Evolutionary conservation across 2,113 vertebrate genomes (phyloP).

Genomic region (Gracilinanus agilis): DNA sequence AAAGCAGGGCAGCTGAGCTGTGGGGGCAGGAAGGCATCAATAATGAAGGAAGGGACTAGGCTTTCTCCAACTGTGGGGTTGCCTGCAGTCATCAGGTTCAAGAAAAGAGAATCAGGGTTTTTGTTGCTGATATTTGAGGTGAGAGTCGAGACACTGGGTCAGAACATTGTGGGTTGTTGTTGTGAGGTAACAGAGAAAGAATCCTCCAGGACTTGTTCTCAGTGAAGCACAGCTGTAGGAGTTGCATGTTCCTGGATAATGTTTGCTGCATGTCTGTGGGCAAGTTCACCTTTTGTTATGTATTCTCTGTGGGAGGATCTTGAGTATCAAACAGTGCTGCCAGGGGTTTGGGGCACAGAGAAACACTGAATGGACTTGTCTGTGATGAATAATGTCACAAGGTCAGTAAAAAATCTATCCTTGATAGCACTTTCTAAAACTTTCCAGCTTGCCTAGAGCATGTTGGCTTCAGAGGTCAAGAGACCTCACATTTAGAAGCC

Average conservation of each 20-base stretch:
- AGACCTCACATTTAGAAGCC: not conserved
- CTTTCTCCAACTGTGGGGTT: not conserved
- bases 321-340: not conserved
- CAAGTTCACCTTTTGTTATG: not conserved
- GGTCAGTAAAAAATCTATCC: not conserved
- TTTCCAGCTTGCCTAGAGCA: not conserved
- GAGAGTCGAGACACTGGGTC: not conserved
- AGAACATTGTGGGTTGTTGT: not conserved
- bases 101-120: not conserved
- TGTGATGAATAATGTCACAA: not conserved
- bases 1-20: not conserved
- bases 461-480: not conserved
- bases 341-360: not conserved
- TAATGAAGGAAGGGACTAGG: not conserved
- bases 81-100: not conserved
- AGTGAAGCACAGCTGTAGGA: not conserved
- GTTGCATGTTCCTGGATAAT: not conserved
- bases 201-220: not conserved
- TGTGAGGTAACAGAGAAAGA: not conserved
- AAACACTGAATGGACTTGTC: not conserved
- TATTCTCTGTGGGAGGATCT: not conserved
- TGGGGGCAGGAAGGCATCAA: not conserved
- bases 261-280: not conserved
- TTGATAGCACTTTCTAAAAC: not conserved
- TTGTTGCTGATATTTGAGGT: not conserved